Evolutionary conservation across 2,797 vertebrate species (phyloP), one percentile per base, ranked within the genome.

Genomic region (Syngnathus rostellatus): DNA sequence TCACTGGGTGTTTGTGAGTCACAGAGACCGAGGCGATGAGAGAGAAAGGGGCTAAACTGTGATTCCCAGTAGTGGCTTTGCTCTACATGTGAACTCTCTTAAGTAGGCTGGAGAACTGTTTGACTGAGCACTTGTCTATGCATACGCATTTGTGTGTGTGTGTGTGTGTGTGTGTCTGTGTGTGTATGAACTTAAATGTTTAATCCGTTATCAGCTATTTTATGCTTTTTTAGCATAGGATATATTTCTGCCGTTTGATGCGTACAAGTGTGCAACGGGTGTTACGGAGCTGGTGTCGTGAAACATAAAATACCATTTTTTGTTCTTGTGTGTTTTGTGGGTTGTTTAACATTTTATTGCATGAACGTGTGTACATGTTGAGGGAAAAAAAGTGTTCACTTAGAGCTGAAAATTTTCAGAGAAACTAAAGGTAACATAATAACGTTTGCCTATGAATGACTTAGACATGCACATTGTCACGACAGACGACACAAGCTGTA

Each of bases 11-110:
- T 71, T 54, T 72, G 64, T 68, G 77, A 45, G 73, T 69, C 67
- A 25, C 60, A 17, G 41, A 43, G 60, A 62, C 41, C 23, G 71
- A 67, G 70, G 6, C 50, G 39, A 64, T 41, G 71, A 73, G 57
- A 76, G 77, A 64, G 71, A 64, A 51, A 73, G 68, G 74, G 74
- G 66, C 73, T 82, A 77, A 82, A 76, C 75, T 77, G 69, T 6
- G 67, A 83, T 70, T 85, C 84, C 85, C 80, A 76, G 72, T 21
- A 69, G 83, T n/a, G 70, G 61, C 71, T 73, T 67, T 78, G 79
- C 78, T 85, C 79, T 74, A 67, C 71, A 78, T 77, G 80, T 82
- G 79, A 86, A 83, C 81, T 69, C 77, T 77, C 78, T 71, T 65
- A 77, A 85, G 77, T 77, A 72, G 73, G 81, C 68, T 57, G 71